phyloP scores from a whole-genome alignment of 1,140 invertebrate genomes.

The Sarcophaga peregrina region DNA sequence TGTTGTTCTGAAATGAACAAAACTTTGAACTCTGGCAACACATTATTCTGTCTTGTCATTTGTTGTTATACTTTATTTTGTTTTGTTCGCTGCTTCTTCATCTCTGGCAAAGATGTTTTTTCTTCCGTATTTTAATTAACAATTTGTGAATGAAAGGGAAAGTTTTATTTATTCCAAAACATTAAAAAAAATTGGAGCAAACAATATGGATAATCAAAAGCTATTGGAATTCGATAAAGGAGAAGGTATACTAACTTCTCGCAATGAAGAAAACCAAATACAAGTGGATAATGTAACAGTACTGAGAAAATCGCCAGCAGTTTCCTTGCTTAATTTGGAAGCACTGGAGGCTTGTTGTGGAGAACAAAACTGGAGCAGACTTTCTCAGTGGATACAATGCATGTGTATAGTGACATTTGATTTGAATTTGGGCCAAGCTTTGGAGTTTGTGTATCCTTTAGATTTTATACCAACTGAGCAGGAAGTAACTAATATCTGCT shows the following conservation, averaged over 20 bases:
- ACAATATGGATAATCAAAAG: conserved; percentile 3
- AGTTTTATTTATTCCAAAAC: conserved; percentile 15
- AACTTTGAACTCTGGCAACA: neutral
- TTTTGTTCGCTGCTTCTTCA: conserved; percentile 16
- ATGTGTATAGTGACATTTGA: conserved; percentile 98
- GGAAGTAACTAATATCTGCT: conserved; percentile 97
- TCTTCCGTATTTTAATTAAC: conserved; percentile 5
- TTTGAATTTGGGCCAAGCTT: conserved; percentile 91
- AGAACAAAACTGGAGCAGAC: conserved; percentile 65
- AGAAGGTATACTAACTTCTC: neutral
- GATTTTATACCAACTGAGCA: conserved; percentile 86
- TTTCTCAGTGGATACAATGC: conserved; percentile 95
- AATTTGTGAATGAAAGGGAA: conserved; percentile 15
- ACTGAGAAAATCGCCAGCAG: neutral
- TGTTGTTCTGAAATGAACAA: no score
- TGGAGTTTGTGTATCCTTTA: conserved; percentile 86
- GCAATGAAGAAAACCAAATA: neutral
- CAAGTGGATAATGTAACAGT: neutral
- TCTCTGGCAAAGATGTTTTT: conserved; percentile 9
- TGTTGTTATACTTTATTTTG: conserved; percentile 10
- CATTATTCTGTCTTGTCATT: neutral
- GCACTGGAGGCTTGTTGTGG: neutral
- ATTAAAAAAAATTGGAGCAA: neutral
- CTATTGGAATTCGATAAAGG: neutral
- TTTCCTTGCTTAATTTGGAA: neutral